Conservation (phyloP, 2,113 vertebrate species). For the Psilopsiagon aymara region DNA sequence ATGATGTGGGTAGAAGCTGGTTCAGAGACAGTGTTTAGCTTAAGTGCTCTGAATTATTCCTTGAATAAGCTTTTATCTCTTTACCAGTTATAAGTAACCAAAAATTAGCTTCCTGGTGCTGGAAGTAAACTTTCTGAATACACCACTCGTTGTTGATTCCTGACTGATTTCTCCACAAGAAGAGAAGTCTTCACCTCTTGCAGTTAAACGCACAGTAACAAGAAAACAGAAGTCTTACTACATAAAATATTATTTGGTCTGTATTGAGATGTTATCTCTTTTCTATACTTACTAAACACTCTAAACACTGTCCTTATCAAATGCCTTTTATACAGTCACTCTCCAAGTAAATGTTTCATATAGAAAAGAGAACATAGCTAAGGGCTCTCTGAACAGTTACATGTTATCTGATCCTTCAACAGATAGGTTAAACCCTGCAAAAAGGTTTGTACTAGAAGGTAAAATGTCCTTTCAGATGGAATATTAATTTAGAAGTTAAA, state of each 20-base stretch:
- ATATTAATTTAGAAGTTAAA: background rate
- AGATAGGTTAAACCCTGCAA: background rate
- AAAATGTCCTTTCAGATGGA: background rate
- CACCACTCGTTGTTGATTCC: background rate
- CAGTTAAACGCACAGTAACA: background rate
- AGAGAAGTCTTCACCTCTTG: background rate
- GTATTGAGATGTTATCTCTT: background rate
- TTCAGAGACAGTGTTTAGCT: conserved; percentile 13
- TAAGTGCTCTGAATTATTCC: conserved; percentile 26
- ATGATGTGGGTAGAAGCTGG: background rate
- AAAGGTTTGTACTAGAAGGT: background rate
- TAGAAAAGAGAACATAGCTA: background rate
- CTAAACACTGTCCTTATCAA: background rate
- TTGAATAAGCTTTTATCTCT: conserved; percentile 29
- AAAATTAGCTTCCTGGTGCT: conserved; percentile 16
- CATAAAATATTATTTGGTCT: background rate
- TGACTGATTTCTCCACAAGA: conserved; percentile 33
- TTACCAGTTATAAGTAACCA: conserved; percentile 18
- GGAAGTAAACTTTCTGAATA: conserved; percentile 21
- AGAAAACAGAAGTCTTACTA: background rate
- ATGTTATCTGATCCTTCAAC: background rate
- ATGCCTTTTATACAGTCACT: background rate
- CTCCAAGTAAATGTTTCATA: background rate
- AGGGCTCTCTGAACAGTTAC: background rate
- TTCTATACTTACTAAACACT: background rate